A percentile compares a stretch with the other conserved stretches of the same genome.
Evolutionary conservation across 2,888 invertebrate genomes (phyloP).

Genomic region (Heterodera filipjevi): DNA sequence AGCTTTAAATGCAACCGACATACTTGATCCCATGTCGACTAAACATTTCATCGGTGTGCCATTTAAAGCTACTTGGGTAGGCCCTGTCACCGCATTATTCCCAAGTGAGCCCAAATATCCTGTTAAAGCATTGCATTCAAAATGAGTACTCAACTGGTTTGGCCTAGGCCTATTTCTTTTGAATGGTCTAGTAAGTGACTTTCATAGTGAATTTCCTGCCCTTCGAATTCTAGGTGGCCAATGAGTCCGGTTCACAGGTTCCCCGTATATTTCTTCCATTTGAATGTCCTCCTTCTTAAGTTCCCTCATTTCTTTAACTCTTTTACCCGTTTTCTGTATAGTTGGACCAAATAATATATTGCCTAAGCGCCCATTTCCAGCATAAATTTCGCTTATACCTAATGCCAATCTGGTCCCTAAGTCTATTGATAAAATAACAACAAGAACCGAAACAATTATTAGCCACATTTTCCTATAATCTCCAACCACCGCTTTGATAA

Average conservation of each 20-base stretch:
- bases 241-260: background rate
- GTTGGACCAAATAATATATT: conserved; percentile 10
- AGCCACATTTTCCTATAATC: conserved; percentile 9
- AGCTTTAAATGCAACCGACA: conserved; percentile 1
- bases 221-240: conserved; percentile 4
- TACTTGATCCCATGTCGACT: conserved; percentile 15
- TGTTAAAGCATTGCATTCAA: background rate
- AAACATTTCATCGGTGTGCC: background rate
- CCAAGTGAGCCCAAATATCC: background rate
- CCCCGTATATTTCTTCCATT: background rate
- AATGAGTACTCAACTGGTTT: background rate
- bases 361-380: conserved; percentile 11
- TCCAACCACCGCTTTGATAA: background rate
- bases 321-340: background rate
- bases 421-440: background rate
- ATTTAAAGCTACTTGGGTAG: background rate
- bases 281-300: background rate
- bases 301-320: background rate
- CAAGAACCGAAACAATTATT: background rate
- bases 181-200: background rate
- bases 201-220: background rate
- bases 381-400: background rate
- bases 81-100: background rate
- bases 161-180: background rate
- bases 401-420: background rate